Evolutionary conservation across 2,888 invertebrate genomes (phyloP), one percentile per base, ranked within the genome.

Genomic region (Elysia crispata): DNA sequence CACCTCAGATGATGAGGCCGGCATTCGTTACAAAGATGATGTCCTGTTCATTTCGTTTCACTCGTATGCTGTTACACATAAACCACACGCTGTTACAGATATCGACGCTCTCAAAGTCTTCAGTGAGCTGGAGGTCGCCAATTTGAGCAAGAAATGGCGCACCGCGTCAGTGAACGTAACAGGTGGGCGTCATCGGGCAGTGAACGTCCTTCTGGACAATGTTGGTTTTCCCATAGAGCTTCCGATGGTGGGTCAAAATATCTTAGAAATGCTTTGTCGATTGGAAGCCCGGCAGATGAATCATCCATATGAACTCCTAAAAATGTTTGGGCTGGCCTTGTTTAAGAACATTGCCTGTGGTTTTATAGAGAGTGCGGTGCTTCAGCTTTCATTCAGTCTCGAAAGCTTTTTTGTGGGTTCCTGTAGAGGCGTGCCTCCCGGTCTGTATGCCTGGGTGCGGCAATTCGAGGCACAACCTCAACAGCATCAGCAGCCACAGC

Each of bases 221-320:
- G 50, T 81, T 13, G 81, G 81, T 15, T 75, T 69, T 31, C 66
- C 75, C 1, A 50, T 81, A 13, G 54, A 70, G 20, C 33, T 81
- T 31, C 74, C 75, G 0, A 31, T 69, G 25, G 76, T 57, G 1
- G 76, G 78, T 3, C 64, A 75, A n/a, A 74, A 74, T 15, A 73
- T 77, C 33, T 33, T 82, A 50, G 77, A 75, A 54, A 30, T 77
- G 76, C 60, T 82, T 25, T 76, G 74, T 25, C 50, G 57, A 13
- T 18, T 77, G n/a, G 82, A 82, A 41, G 49, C 60, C 11, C 50
- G 73, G n/a, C 76, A 79, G 67, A 77, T 82, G 79, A 67, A 62
- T 11, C 77, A 79, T 13, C 82, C 82, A 6, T 66, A 64, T n/a
- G 60, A 76, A 6, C 74, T 82, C 18, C 76, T 82, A 18, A 76